Conservation (phyloP, 2,888 invertebrate genomes). For the Leptopilina syphax region DNA sequence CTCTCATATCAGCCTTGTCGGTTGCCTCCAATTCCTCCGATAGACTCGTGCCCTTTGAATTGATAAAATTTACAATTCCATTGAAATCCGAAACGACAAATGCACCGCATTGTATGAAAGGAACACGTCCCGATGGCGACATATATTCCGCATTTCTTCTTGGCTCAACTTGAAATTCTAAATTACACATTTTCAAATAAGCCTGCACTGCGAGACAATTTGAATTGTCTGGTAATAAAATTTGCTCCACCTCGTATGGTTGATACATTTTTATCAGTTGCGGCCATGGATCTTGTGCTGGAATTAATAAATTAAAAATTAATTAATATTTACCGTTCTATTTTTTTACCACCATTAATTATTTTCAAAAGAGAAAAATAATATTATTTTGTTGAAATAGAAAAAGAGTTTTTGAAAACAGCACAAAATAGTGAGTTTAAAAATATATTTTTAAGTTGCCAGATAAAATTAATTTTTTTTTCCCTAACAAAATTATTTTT, state of each 20-base stretch:
- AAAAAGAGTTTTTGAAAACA: too few relatives aligned
- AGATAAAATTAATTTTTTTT: too few relatives aligned
- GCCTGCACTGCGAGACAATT: conserved; percentile 95
- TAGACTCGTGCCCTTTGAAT: conserved; percentile 88
- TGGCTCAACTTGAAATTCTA: conserved; percentile 89
- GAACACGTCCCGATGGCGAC: conserved; percentile 96
- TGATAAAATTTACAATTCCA: conserved; percentile 92
- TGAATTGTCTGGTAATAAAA: conserved; percentile 94
- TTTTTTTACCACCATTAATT: too few relatives aligned
- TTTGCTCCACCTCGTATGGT: conserved; percentile 95
- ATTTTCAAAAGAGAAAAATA: too few relatives aligned
- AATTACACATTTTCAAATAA: conserved; percentile 93
- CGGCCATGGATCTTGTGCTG: conserved; percentile 94
- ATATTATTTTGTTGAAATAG: too few relatives aligned
- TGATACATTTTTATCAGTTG: conserved; percentile 91
- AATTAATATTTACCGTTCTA: too few relatives aligned
- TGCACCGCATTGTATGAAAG: conserved; percentile 93
- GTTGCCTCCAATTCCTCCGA: conserved; percentile 85
- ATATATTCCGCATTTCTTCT: conserved; percentile 96
- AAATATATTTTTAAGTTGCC: too few relatives aligned
- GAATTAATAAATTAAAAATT: conserved; percentile 61
- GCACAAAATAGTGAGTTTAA: too few relatives aligned
- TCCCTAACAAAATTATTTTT: too few relatives aligned
- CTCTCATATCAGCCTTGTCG: conserved; percentile 93
- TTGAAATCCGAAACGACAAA: conserved; percentile 94